These are phyloP conservation scores for Phoxinus phoxinus DNA, from an alignment of 2,113 vertebrate genomes.

Conservation along the genomic window DNA sequence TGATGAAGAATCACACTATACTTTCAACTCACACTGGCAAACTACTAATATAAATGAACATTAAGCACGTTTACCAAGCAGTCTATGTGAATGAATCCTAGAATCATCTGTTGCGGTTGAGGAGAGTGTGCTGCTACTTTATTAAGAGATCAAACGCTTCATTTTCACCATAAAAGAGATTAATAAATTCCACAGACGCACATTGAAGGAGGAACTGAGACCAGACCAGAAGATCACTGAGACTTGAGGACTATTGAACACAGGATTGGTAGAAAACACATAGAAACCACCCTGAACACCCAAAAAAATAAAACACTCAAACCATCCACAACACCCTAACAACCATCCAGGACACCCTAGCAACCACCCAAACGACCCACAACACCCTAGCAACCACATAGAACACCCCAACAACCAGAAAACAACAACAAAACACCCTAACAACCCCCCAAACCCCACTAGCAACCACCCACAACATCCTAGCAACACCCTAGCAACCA, in stretches of 20 bases:
- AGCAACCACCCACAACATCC: not conserved
- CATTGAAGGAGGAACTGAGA: no score
- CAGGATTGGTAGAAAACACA: not conserved
- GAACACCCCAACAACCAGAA: not conserved
- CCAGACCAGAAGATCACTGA: not conserved
- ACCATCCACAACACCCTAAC: not conserved
- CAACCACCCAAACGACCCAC: not conserved
- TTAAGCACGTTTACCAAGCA: not conserved
- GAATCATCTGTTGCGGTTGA: not conserved
- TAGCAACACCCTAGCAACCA: not conserved
- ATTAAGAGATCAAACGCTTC: no score
- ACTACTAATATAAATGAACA: not conserved
- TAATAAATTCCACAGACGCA: no score
- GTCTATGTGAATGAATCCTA: not conserved
- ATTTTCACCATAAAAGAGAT: not conserved
- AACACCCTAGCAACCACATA: not conserved
- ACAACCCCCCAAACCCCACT: not conserved
- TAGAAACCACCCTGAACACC: not conserved
- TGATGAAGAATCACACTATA: not conserved
- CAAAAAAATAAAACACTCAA: not conserved
- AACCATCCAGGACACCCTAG: not conserved
- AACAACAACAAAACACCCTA: not conserved
- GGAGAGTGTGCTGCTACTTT: not conserved
- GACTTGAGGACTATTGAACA: not conserved
- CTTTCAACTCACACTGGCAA: not conserved